phyloP scores from a whole-genome alignment of 2,797 vertebrate genomes.

The Scolopax bukidnonensis region DNA sequence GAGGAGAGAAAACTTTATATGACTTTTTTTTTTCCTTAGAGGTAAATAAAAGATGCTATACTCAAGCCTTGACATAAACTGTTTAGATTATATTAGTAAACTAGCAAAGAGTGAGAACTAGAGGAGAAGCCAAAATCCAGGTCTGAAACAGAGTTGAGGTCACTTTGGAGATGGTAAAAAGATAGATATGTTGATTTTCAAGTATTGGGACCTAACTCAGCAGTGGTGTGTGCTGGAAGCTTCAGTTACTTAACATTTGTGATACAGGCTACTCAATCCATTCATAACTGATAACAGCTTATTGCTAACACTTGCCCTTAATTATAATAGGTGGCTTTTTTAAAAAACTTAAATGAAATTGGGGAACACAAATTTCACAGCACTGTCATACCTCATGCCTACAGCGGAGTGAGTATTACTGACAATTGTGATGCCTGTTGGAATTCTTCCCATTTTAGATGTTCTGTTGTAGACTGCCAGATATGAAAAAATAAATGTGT shows the following conservation, averaged over 20 bases:
- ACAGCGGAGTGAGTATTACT: not conserved
- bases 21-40: not conserved
- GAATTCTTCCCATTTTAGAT: rapidly evolving
- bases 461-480: not conserved
- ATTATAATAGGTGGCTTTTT: too few relatives aligned
- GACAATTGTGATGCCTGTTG: not conserved
- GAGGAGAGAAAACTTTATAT: not conserved
- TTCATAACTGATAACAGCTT: not conserved
- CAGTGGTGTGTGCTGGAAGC: not conserved
- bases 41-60: not conserved
- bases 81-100: not conserved
- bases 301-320: not conserved
- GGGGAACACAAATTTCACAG: not conserved
- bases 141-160: not conserved
- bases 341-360: not conserved
- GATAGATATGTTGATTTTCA: not conserved
- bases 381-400: not conserved
- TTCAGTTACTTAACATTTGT: not conserved
- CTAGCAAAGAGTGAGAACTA: not conserved
- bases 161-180: not conserved
- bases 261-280: not conserved
- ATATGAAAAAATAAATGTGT: not conserved
- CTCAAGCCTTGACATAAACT: not conserved
- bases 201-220: not conserved
- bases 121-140: not conserved